Base-by-base conservation (phyloP, 1,140 invertebrate species). In the Liolophura sinensis region DNA sequence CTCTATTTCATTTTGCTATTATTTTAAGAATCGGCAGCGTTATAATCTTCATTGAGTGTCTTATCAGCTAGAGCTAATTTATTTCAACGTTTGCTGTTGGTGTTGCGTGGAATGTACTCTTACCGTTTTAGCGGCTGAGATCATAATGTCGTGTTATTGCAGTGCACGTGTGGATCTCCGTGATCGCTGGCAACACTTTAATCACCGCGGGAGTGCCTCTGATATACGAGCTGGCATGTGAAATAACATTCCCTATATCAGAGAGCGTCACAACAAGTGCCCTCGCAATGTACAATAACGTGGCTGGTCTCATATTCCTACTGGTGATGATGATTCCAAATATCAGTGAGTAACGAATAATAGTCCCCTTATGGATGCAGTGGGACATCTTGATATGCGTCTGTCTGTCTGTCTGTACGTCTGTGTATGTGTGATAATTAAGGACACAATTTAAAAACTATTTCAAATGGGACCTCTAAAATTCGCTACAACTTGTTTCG, bases 191-290 rank as follows among this genome's bases (percentile, higher is more conserved):
- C 22, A 50, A 66, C 22, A 24, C 25, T 9, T 14, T 76, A 48
- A 83, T 85, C 57, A 86, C 84, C 74, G 82, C 84, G 18, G 83
- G 84, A 0, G 75, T 85, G 0, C 85, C 87, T 12, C 73, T 88
- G 4, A 86, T 86, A 67, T 84, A 84, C 61, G 87, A 88, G 69
- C 73, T 88, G 56, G 81, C 84, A 6, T 86, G 85, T 57, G 87
- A 88, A 76, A 76, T 85, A 18, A 82, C 84, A 14, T 87, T 85
- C 73, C 87, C 87, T 1, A 74, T 87, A 1, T 80, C 85, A 6
- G 87, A 88, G 76, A 84, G 83, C 4, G 77, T 87, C 16, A 82
- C 86, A 24, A 85, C 84, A 16, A 85, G 85, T 16, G 80, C 85
- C 68, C 79, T 87, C 71, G 86, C 85, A 20, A 80, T 86, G 60